Base-by-base conservation (phyloP, 2,797 vertebrate species). In the Decapterus maruadsi region DNA sequence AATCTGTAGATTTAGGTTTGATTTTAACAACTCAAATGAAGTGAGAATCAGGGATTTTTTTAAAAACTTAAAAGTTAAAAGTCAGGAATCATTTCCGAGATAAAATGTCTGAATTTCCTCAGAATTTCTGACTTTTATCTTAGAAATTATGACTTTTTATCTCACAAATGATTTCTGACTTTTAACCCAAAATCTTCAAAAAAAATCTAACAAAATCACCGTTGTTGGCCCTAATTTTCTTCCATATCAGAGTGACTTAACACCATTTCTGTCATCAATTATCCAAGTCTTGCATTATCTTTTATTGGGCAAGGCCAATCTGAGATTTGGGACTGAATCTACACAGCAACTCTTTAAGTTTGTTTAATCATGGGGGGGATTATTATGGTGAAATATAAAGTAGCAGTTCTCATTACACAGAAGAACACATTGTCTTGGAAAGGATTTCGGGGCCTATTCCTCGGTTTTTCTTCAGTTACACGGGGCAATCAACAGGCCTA, bases 361-460 rank as follows among this genome's bases (percentile, higher is more conserved):
- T 55, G 16, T 61, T 50, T 4, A 36, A 29, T 11, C 11, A 38
- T 51, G 7, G 26, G 11, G 11, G 6, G 17, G 14, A 22, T 51
- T 31, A 45, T 17, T 51, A 8, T 62, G 8, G n/a, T 58, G 6
- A 13, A 61, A 26, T 60, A 48, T 45, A 13, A 34, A 43, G 43
- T 22, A 62, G 45, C 4, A 54, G 13, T 13, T 4, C 29, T 51
- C 38, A 20, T 46, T 60, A 11, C 6, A 73, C 50, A 70, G 51
- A 50, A 70, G 51, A 50, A 68, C n/a, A 43, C 54, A 54, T 43
- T 50, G 60, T 61, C 51, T 53, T 54, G 57, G 68, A 57, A 58
- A 48, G 29, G 11, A 66, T 55, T 19, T 42, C 45, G 66, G 22
- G 38, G 13, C 50, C 40, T 59, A 50, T 58, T 62, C 16, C 22